Conservation (phyloP, 2,797 vertebrate species). For the Catostomus latipinnis region DNA sequence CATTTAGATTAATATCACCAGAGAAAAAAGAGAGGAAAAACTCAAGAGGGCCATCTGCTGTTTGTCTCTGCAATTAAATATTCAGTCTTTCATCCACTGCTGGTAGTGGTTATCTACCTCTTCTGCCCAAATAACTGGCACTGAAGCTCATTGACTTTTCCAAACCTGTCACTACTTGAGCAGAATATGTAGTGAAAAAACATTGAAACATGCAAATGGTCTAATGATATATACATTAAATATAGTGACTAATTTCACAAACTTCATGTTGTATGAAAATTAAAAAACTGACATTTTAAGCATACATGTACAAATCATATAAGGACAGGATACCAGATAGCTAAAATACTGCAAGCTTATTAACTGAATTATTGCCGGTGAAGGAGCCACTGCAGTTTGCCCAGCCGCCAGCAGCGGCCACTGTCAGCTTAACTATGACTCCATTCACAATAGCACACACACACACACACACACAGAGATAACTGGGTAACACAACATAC, state of each 20-base stretch:
- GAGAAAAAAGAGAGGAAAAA: slow-evolving; percentile 76
- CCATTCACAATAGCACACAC: slow-evolving; percentile 25
- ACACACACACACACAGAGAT: slow-evolving; percentile 14
- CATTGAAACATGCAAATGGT: background rate
- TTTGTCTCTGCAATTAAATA: slow-evolving; percentile 87
- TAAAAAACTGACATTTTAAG: background rate
- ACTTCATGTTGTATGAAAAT: background rate
- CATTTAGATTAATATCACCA: slow-evolving; percentile 58
- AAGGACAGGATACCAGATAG: background rate
- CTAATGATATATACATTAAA: background rate
- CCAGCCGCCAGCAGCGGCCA: slow-evolving; percentile 81
- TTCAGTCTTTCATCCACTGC: slow-evolving; percentile 48
- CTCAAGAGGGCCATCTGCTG: slow-evolving; percentile 99
- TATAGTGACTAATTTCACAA: background rate
- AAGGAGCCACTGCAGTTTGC: slow-evolving; percentile 74
- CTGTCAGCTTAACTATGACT: slow-evolving; percentile 80
- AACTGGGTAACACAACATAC: background rate
- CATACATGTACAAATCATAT: background rate
- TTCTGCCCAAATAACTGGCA: slow-evolving; percentile 26
- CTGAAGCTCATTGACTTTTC: background rate
- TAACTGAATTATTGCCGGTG: background rate
- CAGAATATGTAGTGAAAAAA: background rate
- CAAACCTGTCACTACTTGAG: background rate
- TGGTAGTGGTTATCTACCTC: slow-evolving; percentile 15
- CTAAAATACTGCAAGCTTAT: background rate